phyloP scores from a whole-genome alignment of 2,888 invertebrate genomes.

The Eupithecia subfuscata region DNA sequence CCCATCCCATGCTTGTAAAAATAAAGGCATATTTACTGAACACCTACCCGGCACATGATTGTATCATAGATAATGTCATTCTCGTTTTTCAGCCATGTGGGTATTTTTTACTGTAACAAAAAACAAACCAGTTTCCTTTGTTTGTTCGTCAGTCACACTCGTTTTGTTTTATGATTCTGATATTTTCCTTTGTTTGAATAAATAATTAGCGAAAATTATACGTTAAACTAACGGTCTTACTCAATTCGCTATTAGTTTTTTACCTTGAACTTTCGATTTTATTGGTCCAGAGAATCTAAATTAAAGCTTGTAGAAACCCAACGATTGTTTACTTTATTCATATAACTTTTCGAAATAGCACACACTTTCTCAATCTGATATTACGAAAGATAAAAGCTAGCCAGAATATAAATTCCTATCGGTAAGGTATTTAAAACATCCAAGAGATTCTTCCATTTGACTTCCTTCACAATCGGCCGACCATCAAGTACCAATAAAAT shows the following conservation, averaged over 20 bases:
- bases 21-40: slow-evolving; percentile 20
- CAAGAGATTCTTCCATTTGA: slow-evolving; percentile 32
- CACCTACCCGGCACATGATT: slow-evolving; percentile 25
- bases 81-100: slow-evolving; percentile 17
- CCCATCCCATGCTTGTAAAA: slow-evolving; percentile 16
- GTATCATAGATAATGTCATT: slow-evolving; percentile 42
- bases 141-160: slow-evolving; percentile 1
- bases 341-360: not conserved
- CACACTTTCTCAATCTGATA: not conserved
- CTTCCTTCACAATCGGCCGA: slow-evolving; percentile 40
- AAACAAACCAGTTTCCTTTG: not conserved
- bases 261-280: not conserved
- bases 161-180: slow-evolving; percentile 2
- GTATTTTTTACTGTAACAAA: slow-evolving; percentile 10
- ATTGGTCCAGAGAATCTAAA: not conserved
- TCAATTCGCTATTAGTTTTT: too few relatives aligned
- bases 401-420: slow-evolving; percentile 8
- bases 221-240: too few relatives aligned
- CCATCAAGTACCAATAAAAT: slow-evolving; percentile 49
- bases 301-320: not conserved
- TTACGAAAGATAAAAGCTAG: not conserved
- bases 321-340: not conserved
- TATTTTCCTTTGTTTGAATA: not conserved
- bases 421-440: slow-evolving; percentile 32
- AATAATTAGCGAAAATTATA: too few relatives aligned